Percentiles rank a stretch among this genome's conserved stretches.
Conservation (phyloP, 2,113 vertebrate genomes). For the Galemys pyrenaicus region DNA sequence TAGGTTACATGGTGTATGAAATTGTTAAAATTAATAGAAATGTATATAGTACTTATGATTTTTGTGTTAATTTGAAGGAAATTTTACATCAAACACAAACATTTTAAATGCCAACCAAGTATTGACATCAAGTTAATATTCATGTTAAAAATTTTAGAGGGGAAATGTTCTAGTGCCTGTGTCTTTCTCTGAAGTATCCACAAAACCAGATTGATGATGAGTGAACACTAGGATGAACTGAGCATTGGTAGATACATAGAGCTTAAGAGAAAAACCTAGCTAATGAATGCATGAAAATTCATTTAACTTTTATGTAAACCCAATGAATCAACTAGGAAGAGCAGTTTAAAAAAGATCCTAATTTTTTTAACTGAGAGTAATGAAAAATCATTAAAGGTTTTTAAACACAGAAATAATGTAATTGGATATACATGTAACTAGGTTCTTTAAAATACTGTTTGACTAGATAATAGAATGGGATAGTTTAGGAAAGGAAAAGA, state of each 20-base stretch:
- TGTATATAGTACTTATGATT: background rate
- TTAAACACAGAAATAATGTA: no score
- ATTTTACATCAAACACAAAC: background rate
- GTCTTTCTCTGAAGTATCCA: background rate
- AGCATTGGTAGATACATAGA: background rate
- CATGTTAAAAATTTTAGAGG: background rate
- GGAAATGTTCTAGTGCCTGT: background rate
- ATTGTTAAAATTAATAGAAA: background rate
- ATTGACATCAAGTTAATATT: background rate
- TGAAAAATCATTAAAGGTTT: no score
- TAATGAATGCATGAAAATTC: background rate
- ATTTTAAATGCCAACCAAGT: background rate
- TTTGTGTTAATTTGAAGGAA: background rate
- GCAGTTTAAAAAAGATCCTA: background rate
- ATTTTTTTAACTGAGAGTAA: no score
- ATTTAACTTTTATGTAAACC: background rate
- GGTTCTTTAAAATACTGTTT: no score
- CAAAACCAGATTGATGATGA: background rate
- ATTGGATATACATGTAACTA: no score
- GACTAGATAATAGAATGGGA: no score
- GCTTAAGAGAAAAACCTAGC: background rate
- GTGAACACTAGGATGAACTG: background rate
- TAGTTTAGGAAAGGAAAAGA: no score
- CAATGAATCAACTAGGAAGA: no score
- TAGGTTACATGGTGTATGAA: no score